A percentile compares a stretch with the other conserved stretches of the same genome.
Evolutionary conservation across 92 coral and sea anemone genomes (phyloP).

Genomic region (Pocillopora grandis): DNA sequence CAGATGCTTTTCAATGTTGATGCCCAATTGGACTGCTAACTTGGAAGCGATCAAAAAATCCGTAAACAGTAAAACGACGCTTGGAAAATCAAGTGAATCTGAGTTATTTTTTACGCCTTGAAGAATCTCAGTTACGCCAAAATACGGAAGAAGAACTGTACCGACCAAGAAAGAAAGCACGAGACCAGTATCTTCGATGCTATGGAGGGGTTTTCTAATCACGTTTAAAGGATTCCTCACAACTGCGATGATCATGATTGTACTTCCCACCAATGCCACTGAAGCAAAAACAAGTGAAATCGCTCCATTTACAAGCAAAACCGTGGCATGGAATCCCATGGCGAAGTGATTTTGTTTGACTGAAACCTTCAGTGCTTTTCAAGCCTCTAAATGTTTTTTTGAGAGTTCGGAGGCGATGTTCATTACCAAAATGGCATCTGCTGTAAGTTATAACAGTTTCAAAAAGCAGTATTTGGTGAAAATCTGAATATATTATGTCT

Average conservation of each 20-base stretch:
- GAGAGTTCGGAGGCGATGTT: too few relatives aligned
- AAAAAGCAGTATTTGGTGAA: background rate
- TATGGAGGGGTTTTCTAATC: conserved; percentile 9
- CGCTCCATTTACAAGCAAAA: conserved; percentile 8
- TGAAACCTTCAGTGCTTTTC: too few relatives aligned
- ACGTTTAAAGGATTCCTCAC: conserved; percentile 18
- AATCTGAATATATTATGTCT: background rate
- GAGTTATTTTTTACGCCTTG: background rate
- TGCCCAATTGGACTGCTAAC: conserved; percentile 5
- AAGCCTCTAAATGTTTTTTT: too few relatives aligned
- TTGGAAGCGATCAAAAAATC: conserved; percentile 23
- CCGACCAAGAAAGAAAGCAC: conserved; percentile 23
- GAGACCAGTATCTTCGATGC: background rate
- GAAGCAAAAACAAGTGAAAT: background rate
- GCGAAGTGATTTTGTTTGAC: too few relatives aligned
- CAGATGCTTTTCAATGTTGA: conserved; percentile 9
- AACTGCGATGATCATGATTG: conserved; percentile 7
- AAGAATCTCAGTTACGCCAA: conserved; percentile 36
- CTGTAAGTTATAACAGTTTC: background rate
- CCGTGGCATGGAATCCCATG: conserved; percentile 14
- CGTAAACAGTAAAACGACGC: background rate
- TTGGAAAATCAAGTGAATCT: background rate
- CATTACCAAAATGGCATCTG: background rate
- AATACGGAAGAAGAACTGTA: conserved; percentile 25
- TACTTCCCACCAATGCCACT: background rate